A percentile compares a stretch with the other conserved stretches of the same genome.
These are phyloP conservation scores for Pomacea maculata DNA, from an alignment of 1,140 invertebrate species.

Conservation along the genomic window DNA sequence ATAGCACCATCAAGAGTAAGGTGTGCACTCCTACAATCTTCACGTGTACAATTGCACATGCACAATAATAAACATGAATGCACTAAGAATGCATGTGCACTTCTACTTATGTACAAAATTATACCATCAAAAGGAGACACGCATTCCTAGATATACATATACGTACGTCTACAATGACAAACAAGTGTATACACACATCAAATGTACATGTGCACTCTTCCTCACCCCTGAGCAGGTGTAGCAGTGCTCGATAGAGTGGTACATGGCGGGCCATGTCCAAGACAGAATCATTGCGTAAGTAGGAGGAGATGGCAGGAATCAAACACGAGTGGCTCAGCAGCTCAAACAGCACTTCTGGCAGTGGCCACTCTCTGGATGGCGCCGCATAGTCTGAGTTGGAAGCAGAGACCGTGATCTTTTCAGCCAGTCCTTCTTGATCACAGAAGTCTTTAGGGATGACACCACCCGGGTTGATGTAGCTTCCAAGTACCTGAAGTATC, in stretches of 20 bases:
- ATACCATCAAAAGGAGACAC: no score
- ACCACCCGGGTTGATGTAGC: slow-evolving; percentile 83
- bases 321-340: slow-evolving; percentile 84
- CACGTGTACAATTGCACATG: no score
- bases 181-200: no score
- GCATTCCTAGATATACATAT: no score
- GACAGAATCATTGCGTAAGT: slow-evolving; percentile 93
- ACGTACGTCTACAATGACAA: no score
- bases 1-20: no score
- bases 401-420: not conserved
- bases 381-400: slow-evolving; percentile 23
- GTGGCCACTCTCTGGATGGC: slow-evolving; percentile 41
- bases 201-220: no score
- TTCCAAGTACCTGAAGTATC: slow-evolving; percentile 75
- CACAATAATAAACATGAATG: no score
- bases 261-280: slow-evolving; percentile 95
- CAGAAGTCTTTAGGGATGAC: slow-evolving; percentile 48
- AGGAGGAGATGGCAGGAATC: slow-evolving; percentile 87
- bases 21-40: no score
- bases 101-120: no score
- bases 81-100: no score
- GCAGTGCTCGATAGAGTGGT: slow-evolving; percentile 85
- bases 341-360: slow-evolving; percentile 74
- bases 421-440: slow-evolving; percentile 16
- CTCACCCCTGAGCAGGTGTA: slow-evolving; percentile 79